Evolutionary conservation across 1,140 invertebrate species (phyloP).

Genomic region (Drosophila kanapiae): DNA sequence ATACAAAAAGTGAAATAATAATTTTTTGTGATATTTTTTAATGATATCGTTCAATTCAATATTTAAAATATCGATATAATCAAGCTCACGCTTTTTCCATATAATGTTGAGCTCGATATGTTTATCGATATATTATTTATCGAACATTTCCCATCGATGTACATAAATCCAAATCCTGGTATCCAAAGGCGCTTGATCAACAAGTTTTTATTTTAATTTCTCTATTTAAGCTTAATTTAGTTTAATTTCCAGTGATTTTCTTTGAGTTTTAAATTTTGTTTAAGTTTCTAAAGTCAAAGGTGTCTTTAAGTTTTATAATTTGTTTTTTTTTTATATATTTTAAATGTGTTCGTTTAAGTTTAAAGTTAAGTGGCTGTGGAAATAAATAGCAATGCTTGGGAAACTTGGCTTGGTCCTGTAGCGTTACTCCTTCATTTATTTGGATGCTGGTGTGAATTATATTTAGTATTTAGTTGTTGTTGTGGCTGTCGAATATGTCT

Average conservation of each 20-base stretch:
- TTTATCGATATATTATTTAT: background rate
- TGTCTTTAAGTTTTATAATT: background rate
- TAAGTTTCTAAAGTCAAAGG: background rate
- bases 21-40: too few relatives aligned
- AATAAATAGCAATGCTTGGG: background rate
- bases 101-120: too few relatives aligned
- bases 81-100: background rate
- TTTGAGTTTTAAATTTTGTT: background rate
- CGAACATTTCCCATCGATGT: too few relatives aligned
- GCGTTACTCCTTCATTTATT: background rate
- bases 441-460: conserved; percentile 8
- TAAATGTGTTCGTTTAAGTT: background rate
- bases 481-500: conserved; percentile 80
- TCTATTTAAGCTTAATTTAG: background rate
- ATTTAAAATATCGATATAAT: too few relatives aligned
- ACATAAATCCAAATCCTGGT: too few relatives aligned
- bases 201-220: background rate
- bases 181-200: too few relatives aligned
- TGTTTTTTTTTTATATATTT: background rate
- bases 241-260: background rate
- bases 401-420: background rate
- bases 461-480: conserved; percentile 8
- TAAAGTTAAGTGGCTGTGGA: background rate
- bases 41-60: too few relatives aligned
- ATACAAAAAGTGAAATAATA: too few relatives aligned